phyloP scores from a whole-genome alignment of 2,113 vertebrate species.

The Rhegmatorhina hoffmannsi region DNA sequence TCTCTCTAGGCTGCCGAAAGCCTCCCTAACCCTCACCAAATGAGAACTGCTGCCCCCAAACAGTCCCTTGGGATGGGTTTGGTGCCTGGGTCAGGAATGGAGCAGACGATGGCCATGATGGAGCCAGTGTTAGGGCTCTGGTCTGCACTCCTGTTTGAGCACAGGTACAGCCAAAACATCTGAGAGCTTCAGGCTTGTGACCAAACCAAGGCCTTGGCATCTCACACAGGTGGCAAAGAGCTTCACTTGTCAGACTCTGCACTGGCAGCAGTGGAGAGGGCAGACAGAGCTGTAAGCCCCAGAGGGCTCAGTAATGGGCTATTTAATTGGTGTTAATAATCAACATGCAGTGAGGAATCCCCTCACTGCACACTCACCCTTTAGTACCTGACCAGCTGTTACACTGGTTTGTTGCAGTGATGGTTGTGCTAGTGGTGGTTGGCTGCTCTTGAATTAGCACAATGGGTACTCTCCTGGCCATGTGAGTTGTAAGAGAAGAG shows the following conservation, averaged over 20 bases:
- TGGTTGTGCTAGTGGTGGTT: background rate
- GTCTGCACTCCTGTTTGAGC: background rate
- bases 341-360: background rate
- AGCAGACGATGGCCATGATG: background rate
- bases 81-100: background rate
- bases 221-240: background rate
- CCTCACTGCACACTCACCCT: background rate
- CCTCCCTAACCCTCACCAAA: background rate
- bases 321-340: background rate
- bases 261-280: too few species aligned
- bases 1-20: background rate
- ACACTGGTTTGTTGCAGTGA: background rate
- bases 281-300: background rate
- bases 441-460: background rate
- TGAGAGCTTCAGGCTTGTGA: accelerated
- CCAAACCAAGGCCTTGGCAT: background rate
- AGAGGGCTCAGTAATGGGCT: background rate
- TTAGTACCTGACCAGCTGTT: background rate
- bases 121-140: background rate
- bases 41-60: background rate
- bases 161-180: background rate
- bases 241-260: background rate
- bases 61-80: background rate
- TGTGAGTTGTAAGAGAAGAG: background rate
- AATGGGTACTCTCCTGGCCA: background rate